Conservation (phyloP, 2,113 vertebrate genomes). For the Monarcha castaneiventris region DNA sequence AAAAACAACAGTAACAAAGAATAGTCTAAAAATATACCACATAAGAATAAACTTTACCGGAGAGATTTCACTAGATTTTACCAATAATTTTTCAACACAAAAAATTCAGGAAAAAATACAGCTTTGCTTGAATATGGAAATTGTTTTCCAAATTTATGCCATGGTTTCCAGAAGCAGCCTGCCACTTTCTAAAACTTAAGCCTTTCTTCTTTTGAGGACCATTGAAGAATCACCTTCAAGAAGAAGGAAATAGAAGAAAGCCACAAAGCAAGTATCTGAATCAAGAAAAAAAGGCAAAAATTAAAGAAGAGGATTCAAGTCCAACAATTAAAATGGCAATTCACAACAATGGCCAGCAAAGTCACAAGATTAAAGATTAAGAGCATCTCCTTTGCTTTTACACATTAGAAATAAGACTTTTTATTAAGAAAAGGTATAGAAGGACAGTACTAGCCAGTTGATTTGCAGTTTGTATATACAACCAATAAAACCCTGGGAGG, state of each 20-base stretch:
- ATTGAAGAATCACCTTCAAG: background rate
- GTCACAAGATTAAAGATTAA: background rate
- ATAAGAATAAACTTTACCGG: background rate
- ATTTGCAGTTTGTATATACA: background rate
- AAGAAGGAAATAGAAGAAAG: background rate
- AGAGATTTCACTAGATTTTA: background rate
- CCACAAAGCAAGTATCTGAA: background rate
- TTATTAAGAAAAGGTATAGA: background rate
- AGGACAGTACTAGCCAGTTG: background rate
- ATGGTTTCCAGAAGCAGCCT: background rate
- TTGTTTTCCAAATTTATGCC: background rate
- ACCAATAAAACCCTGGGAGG: background rate
- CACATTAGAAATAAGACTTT: background rate
- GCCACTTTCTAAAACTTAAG: background rate
- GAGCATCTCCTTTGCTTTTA: background rate
- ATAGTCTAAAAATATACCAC: background rate
- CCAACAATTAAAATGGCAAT: background rate
- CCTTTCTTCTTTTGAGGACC: background rate
- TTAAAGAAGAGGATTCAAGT: background rate
- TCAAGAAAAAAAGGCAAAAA: background rate
- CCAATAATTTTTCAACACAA: background rate
- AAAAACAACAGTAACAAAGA: background rate
- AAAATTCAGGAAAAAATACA: background rate
- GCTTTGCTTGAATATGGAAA: background rate
- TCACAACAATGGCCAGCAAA: background rate